A percentile compares a stretch with the other conserved stretches of the same genome.
These are phyloP conservation scores for Solenodon paradoxus DNA, from an alignment of 2,113 vertebrate species.

Conservation along the genomic window DNA sequence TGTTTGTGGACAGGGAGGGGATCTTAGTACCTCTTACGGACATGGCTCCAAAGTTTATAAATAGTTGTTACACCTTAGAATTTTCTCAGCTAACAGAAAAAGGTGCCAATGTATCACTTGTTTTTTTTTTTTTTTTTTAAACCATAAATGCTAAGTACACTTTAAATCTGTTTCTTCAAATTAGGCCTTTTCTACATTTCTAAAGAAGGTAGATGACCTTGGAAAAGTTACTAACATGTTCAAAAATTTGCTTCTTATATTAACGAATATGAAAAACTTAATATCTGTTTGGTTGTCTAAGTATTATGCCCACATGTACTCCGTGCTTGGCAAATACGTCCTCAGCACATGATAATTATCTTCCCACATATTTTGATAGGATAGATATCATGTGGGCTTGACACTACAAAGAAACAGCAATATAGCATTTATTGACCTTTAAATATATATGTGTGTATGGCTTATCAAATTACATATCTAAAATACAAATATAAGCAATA, in stretches of 20 bases:
- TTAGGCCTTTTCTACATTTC: neutral
- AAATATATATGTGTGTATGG: neutral
- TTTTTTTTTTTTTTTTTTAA: neutral
- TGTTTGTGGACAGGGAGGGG: neutral
- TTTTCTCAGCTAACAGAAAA: slow-evolving; percentile 59
- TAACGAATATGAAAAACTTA: neutral
- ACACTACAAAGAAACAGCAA: neutral
- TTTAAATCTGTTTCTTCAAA: slow-evolving; percentile 29
- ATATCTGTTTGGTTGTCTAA: neutral
- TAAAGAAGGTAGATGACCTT: slow-evolving; percentile 11
- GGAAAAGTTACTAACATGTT: neutral
- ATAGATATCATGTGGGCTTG: neutral
- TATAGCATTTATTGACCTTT: neutral
- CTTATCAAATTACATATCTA: neutral
- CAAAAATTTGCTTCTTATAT: neutral
- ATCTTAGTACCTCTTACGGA: slow-evolving; percentile 19
- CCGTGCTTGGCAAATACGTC: neutral
- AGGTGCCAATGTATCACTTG: slow-evolving; percentile 31
- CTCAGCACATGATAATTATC: neutral
- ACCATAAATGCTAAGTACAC: slow-evolving; percentile 24
- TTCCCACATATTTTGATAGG: neutral
- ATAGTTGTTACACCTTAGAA: slow-evolving; percentile 57
- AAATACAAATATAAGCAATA: neutral
- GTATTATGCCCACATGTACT: neutral
- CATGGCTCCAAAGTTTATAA: slow-evolving; percentile 49